These are phyloP conservation scores for rabbit (Oryctolagus cuniculus) DNA, from an alignment of 2,113 vertebrate species.

Conservation along the genomic window DNA sequence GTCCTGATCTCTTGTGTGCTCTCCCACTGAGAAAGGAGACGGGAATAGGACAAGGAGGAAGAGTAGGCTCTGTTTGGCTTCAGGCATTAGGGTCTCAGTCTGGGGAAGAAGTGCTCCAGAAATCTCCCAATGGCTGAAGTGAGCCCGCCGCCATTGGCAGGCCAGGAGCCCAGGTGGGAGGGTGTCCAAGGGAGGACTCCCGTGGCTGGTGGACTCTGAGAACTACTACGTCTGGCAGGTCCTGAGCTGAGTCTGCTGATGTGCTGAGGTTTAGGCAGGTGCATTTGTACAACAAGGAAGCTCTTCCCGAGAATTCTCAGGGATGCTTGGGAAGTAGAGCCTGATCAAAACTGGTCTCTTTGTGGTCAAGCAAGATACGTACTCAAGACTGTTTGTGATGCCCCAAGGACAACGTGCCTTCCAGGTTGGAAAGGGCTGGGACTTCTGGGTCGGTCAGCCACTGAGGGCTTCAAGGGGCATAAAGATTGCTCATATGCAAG, in stretches of 20 bases:
- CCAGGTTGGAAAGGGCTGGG: background rate
- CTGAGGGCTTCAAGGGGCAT: background rate
- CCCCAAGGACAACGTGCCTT: background rate
- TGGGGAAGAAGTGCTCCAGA: background rate
- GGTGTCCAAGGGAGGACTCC: background rate
- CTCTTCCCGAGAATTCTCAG: background rate
- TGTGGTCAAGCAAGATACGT: background rate
- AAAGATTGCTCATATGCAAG: background rate
- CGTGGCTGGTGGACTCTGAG: background rate
- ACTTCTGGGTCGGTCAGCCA: background rate
- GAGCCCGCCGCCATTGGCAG: background rate
- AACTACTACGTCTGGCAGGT: background rate
- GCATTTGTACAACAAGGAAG: background rate
- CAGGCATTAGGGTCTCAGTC: background rate
- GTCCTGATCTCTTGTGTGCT: background rate
- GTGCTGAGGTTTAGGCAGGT: background rate
- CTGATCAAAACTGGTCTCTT: background rate
- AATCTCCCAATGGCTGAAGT: background rate
- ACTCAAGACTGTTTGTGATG: background rate
- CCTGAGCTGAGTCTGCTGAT: background rate
- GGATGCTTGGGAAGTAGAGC: background rate
- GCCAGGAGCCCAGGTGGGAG: background rate
- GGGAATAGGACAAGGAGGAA: background rate
- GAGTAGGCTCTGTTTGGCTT: background rate
- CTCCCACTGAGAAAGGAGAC: background rate